Evolutionary conservation across 2,113 vertebrate genomes (phyloP).

Genomic region (Oryzias woworae): DNA sequence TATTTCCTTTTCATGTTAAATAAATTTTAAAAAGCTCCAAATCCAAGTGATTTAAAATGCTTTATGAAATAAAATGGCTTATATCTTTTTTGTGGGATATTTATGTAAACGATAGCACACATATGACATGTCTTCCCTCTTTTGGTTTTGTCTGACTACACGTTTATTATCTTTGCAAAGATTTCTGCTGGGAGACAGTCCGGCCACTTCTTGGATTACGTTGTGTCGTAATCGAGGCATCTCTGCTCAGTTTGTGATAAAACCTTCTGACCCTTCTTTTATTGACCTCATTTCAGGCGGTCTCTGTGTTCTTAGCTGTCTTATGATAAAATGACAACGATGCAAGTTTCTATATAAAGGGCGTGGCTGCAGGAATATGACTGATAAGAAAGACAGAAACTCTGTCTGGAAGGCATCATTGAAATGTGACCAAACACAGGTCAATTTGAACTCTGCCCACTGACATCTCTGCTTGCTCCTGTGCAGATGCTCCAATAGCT

Average conservation of each 20-base stretch:
- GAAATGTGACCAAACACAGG: not conserved
- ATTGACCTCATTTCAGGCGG: constrained; percentile 39
- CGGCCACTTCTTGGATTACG: not conserved
- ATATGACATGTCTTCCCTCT: too few relatives aligned
- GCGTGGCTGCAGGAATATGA: constrained; percentile 35
- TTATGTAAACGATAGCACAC: too few relatives aligned
- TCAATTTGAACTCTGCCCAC: constrained; percentile 2
- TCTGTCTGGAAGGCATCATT: not conserved
- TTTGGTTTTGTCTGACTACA: too few relatives aligned
- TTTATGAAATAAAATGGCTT: too few relatives aligned
- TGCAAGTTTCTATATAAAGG: constrained; percentile 52
- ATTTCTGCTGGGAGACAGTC: not conserved
- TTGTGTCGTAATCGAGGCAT: not conserved
- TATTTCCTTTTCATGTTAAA: too few relatives aligned
- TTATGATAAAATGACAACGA: constrained; percentile 21
- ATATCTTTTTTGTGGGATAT: too few relatives aligned
- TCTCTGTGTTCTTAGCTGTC: not conserved
- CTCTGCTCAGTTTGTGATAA: not conserved
- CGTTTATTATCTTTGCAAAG: not conserved
- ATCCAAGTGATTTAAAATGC: too few relatives aligned
- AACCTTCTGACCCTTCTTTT: not conserved
- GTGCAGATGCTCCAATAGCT: constrained; percentile 30
- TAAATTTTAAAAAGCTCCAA: too few relatives aligned
- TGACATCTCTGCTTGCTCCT: constrained; percentile 35
- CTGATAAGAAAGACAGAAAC: constrained; percentile 52